These are phyloP conservation scores for Drosophila cracens DNA, from an alignment of 2,888 invertebrate species.

Conservation along the genomic window DNA sequence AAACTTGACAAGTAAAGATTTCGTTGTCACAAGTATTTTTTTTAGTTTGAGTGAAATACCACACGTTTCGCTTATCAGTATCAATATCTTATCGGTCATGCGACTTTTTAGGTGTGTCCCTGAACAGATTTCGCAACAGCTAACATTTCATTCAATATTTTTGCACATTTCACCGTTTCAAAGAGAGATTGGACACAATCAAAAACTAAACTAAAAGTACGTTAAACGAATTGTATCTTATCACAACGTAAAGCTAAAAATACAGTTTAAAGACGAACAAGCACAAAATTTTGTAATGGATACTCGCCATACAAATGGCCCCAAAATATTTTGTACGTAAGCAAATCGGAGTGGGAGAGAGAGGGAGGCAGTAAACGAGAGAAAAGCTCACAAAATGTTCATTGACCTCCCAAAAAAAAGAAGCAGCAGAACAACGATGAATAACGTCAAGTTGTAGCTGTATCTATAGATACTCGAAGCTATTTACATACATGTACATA, in stretches of 20 bases:
- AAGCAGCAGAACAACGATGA: conserved; percentile 18
- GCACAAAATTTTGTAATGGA: conserved; percentile 33
- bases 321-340: conserved; percentile 36
- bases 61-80: conserved; percentile 47
- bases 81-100: conserved; percentile 51
- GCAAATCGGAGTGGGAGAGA: background rate
- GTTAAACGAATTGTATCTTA: conserved; percentile 34
- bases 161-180: conserved; percentile 12
- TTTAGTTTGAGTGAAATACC: background rate
- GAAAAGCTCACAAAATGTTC: conserved; percentile 73
- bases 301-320: conserved; percentile 41
- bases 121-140: conserved; percentile 34
- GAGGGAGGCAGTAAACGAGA: background rate
- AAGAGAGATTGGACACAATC: background rate
- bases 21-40: background rate
- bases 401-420: conserved; percentile 64
- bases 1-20: background rate
- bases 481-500: conserved; percentile 12
- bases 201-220: conserved; percentile 4
- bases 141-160: conserved; percentile 57
- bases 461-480: conserved; percentile 8
- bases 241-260: conserved; percentile 35
- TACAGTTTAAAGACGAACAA: conserved; percentile 5
- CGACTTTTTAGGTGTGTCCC: conserved; percentile 23
- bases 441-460: conserved; percentile 25